These are phyloP conservation scores for Edolisoma coerulescens DNA, from an alignment of 2,113 vertebrate species.

Conservation along the genomic window DNA sequence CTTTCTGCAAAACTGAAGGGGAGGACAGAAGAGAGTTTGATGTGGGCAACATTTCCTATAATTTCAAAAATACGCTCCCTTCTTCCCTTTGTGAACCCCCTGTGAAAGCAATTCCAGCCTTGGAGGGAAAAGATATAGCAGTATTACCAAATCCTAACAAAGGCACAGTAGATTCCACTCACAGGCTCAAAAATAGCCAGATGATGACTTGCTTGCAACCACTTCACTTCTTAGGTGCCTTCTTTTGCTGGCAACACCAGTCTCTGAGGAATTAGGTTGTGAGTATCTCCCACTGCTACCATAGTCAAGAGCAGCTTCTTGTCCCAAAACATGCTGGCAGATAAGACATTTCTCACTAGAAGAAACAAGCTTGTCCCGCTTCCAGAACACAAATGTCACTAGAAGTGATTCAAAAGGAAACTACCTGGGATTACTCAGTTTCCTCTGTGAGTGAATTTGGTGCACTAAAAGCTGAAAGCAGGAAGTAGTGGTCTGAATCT, in stretches of 20 bases:
- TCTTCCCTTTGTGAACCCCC: not conserved
- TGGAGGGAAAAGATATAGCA: not conserved
- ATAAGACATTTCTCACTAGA: not conserved
- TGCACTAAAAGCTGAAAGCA: not conserved
- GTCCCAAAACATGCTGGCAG: not conserved
- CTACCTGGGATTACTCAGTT: slow-evolving; percentile 50
- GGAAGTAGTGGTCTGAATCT: not conserved
- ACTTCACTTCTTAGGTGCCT: not conserved
- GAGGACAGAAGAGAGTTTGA: not conserved
- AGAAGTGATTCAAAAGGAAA: slow-evolving; percentile 27
- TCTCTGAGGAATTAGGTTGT: not conserved
- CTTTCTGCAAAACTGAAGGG: not conserved
- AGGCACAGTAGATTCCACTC: not conserved
- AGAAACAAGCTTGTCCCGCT: not conserved
- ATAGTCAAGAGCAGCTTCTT: not conserved
- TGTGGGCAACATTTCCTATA: not conserved
- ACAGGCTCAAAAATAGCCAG: not conserved
- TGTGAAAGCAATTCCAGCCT: not conserved
- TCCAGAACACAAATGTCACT: not conserved
- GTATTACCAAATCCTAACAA: not conserved
- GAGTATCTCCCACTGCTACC: not conserved
- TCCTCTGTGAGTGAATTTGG: not conserved
- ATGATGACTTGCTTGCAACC: not conserved
- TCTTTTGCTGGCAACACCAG: not conserved
- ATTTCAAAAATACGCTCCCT: not conserved